phyloP scores from a whole-genome alignment of 2,888 invertebrate genomes.

The Alloplasta piceator region DNA sequence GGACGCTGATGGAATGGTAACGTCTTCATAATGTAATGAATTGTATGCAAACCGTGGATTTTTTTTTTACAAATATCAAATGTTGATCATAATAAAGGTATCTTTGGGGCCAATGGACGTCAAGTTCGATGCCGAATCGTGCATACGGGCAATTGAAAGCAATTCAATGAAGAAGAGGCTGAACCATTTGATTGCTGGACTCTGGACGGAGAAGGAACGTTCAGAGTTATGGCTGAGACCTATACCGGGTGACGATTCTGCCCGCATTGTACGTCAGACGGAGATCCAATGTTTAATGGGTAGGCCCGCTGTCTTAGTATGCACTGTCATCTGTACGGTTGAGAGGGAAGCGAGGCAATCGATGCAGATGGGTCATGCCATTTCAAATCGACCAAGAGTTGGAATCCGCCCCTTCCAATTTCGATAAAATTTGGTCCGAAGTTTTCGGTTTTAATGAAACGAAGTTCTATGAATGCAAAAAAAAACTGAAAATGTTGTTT shows the following conservation, averaged over 20 bases:
- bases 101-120: background rate
- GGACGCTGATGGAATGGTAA: conserved; percentile 1
- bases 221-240: background rate
- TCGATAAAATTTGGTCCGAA: too few relatives aligned
- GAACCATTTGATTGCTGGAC: background rate
- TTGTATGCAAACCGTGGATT: background rate
- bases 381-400: too few relatives aligned
- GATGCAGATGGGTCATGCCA: too few relatives aligned
- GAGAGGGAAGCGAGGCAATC: too few relatives aligned
- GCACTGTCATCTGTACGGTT: too few relatives aligned
- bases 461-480: too few relatives aligned
- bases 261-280: background rate
- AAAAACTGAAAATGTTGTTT: too few relatives aligned
- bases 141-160: background rate
- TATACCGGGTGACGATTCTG: background rate
- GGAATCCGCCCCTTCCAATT: too few relatives aligned
- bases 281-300: background rate
- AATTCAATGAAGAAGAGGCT: background rate
- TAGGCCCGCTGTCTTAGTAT: background rate
- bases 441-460: too few relatives aligned
- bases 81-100: background rate
- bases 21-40: background rate
- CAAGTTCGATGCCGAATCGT: background rate
- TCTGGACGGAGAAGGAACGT: background rate
- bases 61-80: background rate